Conservation (phyloP, 2,113 vertebrate species). For the Halichoeres trimaculatus region DNA sequence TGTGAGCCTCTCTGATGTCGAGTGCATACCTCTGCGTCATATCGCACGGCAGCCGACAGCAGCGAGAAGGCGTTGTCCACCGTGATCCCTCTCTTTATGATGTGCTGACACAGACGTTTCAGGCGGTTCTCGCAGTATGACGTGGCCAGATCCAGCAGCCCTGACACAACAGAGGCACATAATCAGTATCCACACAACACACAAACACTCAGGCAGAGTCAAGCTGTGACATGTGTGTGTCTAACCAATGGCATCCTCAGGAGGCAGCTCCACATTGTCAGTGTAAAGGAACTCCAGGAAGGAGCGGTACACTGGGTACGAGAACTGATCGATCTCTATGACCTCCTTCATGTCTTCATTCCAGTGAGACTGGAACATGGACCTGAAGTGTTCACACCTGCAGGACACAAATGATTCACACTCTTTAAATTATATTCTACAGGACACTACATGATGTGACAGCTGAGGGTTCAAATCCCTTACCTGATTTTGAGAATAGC, state of each 20-base stretch:
- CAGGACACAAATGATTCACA: background rate
- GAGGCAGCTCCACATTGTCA: conserved; percentile 91
- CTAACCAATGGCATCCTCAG: conserved; percentile 98
- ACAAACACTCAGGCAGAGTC: background rate
- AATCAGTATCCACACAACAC: background rate
- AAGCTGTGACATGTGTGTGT: background rate
- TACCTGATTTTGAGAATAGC: conserved; percentile 98
- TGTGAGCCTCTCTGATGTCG: background rate
- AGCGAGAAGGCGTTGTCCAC: conserved; percentile 96
- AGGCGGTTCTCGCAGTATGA: conserved; percentile 97
- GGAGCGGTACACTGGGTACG: conserved; percentile 94
- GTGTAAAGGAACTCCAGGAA: conserved; percentile 98
- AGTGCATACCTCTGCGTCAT: conserved; percentile 92
- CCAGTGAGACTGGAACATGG: conserved; percentile 99
- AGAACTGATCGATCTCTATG: conserved; percentile 97
- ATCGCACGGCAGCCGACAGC: conserved; percentile 95
- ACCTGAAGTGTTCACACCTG: conserved; percentile 98
- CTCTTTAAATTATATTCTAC: background rate
- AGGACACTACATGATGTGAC: background rate
- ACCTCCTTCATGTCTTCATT: conserved; percentile 97
- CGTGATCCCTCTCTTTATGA: conserved; percentile 96
- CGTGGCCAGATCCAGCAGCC: conserved; percentile 96
- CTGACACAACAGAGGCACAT: conserved; percentile 69
- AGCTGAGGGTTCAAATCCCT: background rate
- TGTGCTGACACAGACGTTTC: conserved; percentile 95